phyloP scores from a whole-genome alignment of 2,888 invertebrate species.

The Cistogaster globosa region DNA sequence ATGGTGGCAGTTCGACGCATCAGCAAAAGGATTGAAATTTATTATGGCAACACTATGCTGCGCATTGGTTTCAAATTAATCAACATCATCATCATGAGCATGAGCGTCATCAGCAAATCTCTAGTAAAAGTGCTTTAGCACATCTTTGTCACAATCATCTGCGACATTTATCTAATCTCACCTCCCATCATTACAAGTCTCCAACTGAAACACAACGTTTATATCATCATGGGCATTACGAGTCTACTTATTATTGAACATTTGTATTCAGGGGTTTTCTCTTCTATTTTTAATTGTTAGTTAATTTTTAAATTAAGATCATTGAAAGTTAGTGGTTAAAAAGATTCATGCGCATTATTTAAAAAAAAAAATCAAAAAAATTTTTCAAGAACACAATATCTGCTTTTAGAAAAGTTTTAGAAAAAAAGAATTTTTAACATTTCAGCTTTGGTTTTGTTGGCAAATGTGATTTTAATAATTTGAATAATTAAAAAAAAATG shows the following conservation, averaged over 20 bases:
- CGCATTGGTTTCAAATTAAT: slow-evolving; percentile 79
- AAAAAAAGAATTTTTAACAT: neutral
- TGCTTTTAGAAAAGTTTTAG: neutral
- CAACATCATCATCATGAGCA: slow-evolving; percentile 65
- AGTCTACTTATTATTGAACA: slow-evolving; percentile 69
- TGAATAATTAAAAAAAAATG: too few species aligned
- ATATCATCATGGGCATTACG: slow-evolving; percentile 64
- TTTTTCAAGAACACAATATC: neutral
- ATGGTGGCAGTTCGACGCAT: slow-evolving; percentile 70
- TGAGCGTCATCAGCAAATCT: slow-evolving; percentile 52
- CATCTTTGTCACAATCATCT: slow-evolving; percentile 67
- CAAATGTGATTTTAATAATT: slow-evolving; percentile 45
- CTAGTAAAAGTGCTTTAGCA: slow-evolving; percentile 58
- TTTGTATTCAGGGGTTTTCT: slow-evolving; percentile 64
- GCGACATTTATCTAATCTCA: slow-evolving; percentile 71
- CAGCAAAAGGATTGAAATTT: slow-evolving; percentile 81
- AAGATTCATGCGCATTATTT: neutral
- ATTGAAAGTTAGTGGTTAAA: slow-evolving; percentile 35
- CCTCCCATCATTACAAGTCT: slow-evolving; percentile 50
- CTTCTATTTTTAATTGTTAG: slow-evolving; percentile 30
- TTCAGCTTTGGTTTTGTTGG: slow-evolving; percentile 38
- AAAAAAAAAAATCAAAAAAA: too few species aligned
- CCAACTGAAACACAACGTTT: slow-evolving; percentile 38
- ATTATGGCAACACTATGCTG: slow-evolving; percentile 78
- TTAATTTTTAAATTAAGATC: slow-evolving; percentile 44